Percentiles rank a stretch among this genome's conserved stretches.
Conservation (phyloP, 2,888 invertebrate species). For the Hipparchia sbordonii region DNA sequence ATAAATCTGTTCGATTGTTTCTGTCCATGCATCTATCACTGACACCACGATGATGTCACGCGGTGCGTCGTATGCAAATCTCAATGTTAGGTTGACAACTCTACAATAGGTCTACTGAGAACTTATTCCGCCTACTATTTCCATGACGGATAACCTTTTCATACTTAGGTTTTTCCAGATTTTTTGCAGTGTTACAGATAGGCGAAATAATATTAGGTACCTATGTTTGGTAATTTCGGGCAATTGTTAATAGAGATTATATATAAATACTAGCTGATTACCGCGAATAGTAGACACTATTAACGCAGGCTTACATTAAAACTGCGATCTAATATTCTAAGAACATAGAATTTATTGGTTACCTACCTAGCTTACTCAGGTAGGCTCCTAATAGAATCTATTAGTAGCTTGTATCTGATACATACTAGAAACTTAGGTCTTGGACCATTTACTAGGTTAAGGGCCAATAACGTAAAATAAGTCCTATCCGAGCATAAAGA, state of each 20-base stretch:
- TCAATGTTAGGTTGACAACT: slow-evolving; percentile 40
- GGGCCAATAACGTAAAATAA: too few species aligned
- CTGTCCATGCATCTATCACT: slow-evolving; percentile 33
- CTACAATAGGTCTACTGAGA: slow-evolving; percentile 40
- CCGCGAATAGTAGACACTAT: too few species aligned
- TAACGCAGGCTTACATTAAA: too few species aligned
- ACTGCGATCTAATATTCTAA: too few species aligned
- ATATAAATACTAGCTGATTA: too few species aligned
- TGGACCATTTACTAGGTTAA: too few species aligned
- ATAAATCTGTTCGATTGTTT: slow-evolving; percentile 36
- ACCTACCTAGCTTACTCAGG: too few species aligned
- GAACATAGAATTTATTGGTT: too few species aligned
- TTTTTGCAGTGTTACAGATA: neutral
- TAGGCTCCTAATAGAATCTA: too few species aligned
- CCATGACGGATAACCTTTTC: slow-evolving; percentile 29
- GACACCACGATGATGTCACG: slow-evolving; percentile 47
- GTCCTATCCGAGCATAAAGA: too few species aligned
- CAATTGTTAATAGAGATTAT: neutral
- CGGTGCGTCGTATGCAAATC: slow-evolving; percentile 45
- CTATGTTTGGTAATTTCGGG: neutral
- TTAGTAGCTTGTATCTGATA: too few species aligned
- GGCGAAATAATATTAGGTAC: neutral
- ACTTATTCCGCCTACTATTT: slow-evolving; percentile 36
- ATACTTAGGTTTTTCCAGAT: neutral
- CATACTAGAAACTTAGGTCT: too few species aligned